Conservation (phyloP, 2,888 invertebrate species). For the Boloria selene region DNA sequence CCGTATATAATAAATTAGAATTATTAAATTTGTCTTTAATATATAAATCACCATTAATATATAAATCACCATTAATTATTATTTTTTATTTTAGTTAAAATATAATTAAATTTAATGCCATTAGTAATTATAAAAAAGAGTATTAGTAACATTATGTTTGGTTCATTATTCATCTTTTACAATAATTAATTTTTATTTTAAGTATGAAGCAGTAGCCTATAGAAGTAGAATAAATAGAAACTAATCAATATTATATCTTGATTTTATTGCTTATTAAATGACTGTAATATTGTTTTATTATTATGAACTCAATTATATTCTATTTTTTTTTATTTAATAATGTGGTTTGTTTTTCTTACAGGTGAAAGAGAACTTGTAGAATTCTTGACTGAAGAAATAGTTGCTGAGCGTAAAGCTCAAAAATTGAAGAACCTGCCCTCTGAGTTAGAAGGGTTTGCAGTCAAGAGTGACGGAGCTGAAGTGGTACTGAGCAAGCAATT, state of each 20-base stretch:
- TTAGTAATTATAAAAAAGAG: no score
- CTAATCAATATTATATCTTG: no score
- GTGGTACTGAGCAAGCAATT: slow-evolving; percentile 89
- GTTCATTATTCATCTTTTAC: no score
- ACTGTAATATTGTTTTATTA: no score
- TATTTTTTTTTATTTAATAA: slow-evolving; percentile 40
- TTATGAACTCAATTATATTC: background rate
- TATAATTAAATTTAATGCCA: no score
- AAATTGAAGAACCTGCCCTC: slow-evolving; percentile 88
- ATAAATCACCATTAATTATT: no score
- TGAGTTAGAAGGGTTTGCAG: slow-evolving; percentile 90
- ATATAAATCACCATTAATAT: no score
- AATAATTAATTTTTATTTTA: no score
- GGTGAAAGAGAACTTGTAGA: slow-evolving; percentile 94
- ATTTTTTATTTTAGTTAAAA: no score
- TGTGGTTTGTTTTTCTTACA: slow-evolving; percentile 54
- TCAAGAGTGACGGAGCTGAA: slow-evolving; percentile 91
- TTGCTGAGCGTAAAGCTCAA: slow-evolving; percentile 93
- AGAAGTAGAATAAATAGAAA: no score
- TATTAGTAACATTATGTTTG: no score
- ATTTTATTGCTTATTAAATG: background rate
- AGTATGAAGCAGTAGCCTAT: no score
- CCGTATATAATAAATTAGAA: background rate
- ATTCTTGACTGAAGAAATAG: slow-evolving; percentile 96
- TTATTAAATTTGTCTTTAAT: background rate